Evolutionary conservation across 2,888 invertebrate species (phyloP), one percentile per base, ranked within the genome.

Genomic region (Metellina segmentata): DNA sequence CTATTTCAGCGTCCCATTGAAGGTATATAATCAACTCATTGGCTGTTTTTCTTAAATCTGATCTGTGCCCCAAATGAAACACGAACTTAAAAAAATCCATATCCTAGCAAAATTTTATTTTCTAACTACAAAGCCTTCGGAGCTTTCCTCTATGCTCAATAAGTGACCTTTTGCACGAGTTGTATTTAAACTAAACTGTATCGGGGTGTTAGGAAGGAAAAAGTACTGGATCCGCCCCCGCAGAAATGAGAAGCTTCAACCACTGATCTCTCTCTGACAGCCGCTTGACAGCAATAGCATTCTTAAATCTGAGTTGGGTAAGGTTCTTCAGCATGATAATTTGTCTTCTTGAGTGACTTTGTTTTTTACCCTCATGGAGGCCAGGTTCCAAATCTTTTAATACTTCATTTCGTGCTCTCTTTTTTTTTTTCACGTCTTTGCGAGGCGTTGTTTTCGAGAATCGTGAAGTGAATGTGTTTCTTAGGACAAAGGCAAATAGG

Each of bases 261-360:
- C 70, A 72, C 49, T 89, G 89, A 89, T 89, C 77, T 74, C 53
- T n/a, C 48, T 49, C 5, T 81, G 90, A 90, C 85, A 86, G 81
- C 9, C 13, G n/a, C 85, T 81, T 90, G 90, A 90, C 85, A 81
- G 85, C 85, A 52, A 61, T 49, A 34, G 70, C 81, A 81, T 90
- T 85, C 81, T 69, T 74, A 75, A 85, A 81, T 74, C 74, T 75
- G 70, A 81, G 72, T 61, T 52, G 72, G 20, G 49, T 81, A 81
- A 81, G 70, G 51, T 81, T 81, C 61, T 69, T 51, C 20, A 48
- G 90, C 71, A 48, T 81, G 85, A 85, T 90, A 90, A 90, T 90
- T 90, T 90, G 90, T 90, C 90, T 90, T 90, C 85, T 61, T 61
- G 61, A 61, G 81, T 49, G 89, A 79, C 79, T 52, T 11, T 61